Conservation (phyloP, 2,113 vertebrate genomes). For the Nothoprocta pentlandii region DNA sequence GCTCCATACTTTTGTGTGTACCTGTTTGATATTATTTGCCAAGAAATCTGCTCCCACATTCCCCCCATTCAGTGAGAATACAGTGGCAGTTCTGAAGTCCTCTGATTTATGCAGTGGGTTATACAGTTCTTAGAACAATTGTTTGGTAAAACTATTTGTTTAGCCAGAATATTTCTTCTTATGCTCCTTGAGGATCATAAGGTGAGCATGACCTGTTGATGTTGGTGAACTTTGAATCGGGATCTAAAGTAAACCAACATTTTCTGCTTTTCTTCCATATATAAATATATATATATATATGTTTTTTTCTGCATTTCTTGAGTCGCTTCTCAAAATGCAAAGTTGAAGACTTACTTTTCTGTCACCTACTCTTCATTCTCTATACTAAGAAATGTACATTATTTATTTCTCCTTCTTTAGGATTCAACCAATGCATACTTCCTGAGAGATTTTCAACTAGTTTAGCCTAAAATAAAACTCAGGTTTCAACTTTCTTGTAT, state of each 20-base stretch:
- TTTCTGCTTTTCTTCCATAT: background rate
- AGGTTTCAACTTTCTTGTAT: background rate
- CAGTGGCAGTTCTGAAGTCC: background rate
- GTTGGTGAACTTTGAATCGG: background rate
- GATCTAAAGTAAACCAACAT: background rate
- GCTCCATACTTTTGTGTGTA: background rate
- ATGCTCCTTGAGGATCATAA: background rate
- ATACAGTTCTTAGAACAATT: background rate
- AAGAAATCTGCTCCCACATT: background rate
- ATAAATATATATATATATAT: background rate
- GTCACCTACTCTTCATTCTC: background rate
- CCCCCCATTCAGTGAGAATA: background rate
- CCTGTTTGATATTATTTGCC: background rate
- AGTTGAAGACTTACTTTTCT: background rate
- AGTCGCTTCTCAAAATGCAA: background rate
- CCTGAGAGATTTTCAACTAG: background rate
- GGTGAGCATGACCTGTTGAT: background rate
- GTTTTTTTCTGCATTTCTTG: background rate
- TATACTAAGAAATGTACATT: background rate
- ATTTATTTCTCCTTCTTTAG: background rate
- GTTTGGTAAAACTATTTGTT: background rate
- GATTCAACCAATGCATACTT: background rate
- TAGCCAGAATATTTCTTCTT: background rate
- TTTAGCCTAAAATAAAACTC: background rate
- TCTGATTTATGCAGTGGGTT: background rate